Percentiles rank a stretch among this genome's conserved stretches.
phyloP scores from a whole-genome alignment of 2,113 vertebrate genomes.

The Grantiella picta region DNA sequence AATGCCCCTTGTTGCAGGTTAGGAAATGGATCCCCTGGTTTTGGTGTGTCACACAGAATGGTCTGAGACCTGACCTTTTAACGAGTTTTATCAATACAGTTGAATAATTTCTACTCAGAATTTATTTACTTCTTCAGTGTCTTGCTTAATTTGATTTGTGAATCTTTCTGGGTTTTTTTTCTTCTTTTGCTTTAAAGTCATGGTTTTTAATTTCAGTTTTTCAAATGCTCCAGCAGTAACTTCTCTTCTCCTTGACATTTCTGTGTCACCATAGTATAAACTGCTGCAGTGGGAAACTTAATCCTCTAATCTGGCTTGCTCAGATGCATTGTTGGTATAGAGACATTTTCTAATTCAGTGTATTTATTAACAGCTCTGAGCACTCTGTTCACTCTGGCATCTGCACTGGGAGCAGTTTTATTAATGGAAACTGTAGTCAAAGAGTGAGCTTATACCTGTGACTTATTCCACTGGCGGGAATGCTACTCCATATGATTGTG shows the following conservation, averaged over 20 bases:
- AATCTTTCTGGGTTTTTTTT: neutral
- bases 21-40: neutral
- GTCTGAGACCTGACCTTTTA: neutral
- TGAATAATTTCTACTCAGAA: neutral
- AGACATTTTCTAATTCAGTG: neutral
- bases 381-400: neutral
- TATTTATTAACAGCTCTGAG: slow-evolving; percentile 32
- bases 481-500: neutral
- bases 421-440: neutral
- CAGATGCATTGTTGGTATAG: slow-evolving; percentile 6
- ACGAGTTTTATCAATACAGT: neutral
- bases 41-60: neutral
- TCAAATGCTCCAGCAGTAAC: slow-evolving; percentile 3
- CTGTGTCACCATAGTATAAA: slow-evolving; percentile 12
- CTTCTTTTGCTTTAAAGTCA: neutral
- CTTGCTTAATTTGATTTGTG: slow-evolving; percentile 27
- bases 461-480: neutral
- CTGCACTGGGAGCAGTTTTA: neutral
- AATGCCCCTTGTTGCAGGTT: neutral
- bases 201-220: neutral
- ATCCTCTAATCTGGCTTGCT: slow-evolving; percentile 55
- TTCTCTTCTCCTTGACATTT: slow-evolving; percentile 59
- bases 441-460: neutral
- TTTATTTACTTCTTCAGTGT: slow-evolving; percentile 26
- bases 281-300: slow-evolving; percentile 8